Evolutionary conservation across 2,113 vertebrate species (phyloP).

Genomic region (Vulpes lagopus): DNA sequence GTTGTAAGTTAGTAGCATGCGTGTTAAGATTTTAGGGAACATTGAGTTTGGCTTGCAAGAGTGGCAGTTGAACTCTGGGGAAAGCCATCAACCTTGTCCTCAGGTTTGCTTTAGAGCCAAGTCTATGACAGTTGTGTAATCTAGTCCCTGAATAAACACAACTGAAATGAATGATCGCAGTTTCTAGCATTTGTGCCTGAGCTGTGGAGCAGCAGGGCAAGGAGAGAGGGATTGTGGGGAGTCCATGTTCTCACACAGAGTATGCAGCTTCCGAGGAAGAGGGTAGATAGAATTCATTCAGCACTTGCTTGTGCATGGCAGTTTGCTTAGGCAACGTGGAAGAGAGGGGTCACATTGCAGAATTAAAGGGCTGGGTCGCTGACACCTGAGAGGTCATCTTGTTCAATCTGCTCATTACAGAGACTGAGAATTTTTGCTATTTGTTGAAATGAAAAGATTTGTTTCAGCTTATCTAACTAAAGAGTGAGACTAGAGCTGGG

Average conservation of each 20-base stretch:
- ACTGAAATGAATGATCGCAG: neutral
- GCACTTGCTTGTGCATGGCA: neutral
- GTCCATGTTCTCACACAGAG: neutral
- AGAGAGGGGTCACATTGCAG: neutral
- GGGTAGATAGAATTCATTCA: neutral
- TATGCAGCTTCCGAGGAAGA: neutral
- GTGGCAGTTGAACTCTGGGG: neutral
- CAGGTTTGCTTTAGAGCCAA: neutral
- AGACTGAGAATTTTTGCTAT: slow-evolving; percentile 32
- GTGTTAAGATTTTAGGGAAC: slow-evolving; percentile 39
- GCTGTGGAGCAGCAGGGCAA: neutral
- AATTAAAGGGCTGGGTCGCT: neutral
- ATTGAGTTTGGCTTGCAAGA: neutral
- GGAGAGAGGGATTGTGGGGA: neutral
- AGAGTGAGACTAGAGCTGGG: slow-evolving; percentile 12
- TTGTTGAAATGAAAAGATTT: slow-evolving; percentile 46
- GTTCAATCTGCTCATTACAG: neutral
- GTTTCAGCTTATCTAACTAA: neutral
- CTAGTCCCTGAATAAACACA: slow-evolving; percentile 12
- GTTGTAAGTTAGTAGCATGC: neutral
- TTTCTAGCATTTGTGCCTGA: neutral
- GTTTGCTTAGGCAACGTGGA: neutral
- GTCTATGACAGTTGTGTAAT: neutral
- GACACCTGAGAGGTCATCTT: neutral
- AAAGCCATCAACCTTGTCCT: neutral